Evolutionary conservation across 2,797 vertebrate species (phyloP).

Genomic region (Pyrocephalus nanus): DNA sequence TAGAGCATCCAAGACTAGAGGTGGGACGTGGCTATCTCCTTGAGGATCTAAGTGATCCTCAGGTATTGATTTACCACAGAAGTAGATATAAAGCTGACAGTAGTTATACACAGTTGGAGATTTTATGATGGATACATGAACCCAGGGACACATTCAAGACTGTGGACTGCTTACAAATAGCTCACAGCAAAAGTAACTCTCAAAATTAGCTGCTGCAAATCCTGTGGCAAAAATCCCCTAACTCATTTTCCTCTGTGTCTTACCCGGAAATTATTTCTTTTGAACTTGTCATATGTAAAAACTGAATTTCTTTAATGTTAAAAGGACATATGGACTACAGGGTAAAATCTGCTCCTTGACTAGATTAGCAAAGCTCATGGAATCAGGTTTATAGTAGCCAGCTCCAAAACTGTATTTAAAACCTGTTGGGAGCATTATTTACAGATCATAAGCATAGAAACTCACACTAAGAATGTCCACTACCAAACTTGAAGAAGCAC

Average conservation of each 20-base stretch:
- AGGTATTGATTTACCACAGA: neutral
- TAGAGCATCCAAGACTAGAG: neutral
- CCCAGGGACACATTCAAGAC: neutral
- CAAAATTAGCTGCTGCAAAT: neutral
- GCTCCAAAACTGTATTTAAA: neutral
- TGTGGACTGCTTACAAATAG: neutral
- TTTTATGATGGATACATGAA: neutral
- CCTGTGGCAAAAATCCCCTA: neutral
- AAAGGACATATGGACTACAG: neutral
- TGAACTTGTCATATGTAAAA: neutral
- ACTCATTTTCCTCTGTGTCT: neutral
- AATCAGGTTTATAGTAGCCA: neutral
- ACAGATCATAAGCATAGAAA: neutral
- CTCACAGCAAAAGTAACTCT: neutral
- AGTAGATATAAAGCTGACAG: neutral
- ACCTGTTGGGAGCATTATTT: neutral
- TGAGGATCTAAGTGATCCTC: neutral
- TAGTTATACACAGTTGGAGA: neutral
- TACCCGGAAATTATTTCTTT: neutral
- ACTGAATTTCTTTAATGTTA: neutral
- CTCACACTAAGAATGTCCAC: neutral
- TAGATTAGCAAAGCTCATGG: neutral
- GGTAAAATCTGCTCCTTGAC: neutral
- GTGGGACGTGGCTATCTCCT: neutral
- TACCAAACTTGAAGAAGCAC: neutral